Percentiles rank a stretch among this genome's conserved stretches.
These are phyloP conservation scores for Barypeithes pellucidus DNA, from an alignment of 2,888 invertebrate species.

Conservation along the genomic window DNA sequence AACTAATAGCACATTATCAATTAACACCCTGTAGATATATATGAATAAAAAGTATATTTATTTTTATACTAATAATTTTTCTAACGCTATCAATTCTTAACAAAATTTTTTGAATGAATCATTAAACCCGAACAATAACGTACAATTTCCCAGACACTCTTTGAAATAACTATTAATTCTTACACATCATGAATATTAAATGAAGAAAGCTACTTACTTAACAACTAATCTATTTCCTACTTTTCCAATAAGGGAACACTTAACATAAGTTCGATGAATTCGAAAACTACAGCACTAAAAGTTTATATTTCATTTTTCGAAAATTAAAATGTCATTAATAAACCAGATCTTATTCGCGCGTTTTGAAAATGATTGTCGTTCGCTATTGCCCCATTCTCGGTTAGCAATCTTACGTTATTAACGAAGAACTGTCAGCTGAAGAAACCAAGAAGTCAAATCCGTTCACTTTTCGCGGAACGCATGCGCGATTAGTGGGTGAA, in stretches of 20 bases:
- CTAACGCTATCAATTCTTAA: not conserved
- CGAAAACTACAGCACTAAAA: constrained; percentile 18
- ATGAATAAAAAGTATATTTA: too few species aligned
- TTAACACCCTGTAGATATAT: too few species aligned
- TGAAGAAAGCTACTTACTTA: constrained; percentile 52
- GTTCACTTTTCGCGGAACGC: constrained; percentile 50
- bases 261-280: constrained; percentile 28
- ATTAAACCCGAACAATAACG: not conserved
- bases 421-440: constrained; percentile 53
- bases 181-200: constrained; percentile 33
- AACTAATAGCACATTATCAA: too few species aligned
- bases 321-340: constrained; percentile 21
- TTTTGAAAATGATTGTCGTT: constrained; percentile 20
- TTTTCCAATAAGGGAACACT: constrained; percentile 25
- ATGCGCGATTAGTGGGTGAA: constrained; percentile 53
- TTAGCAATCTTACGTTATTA: constrained; percentile 51
- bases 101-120: not conserved
- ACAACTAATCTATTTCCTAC: constrained; percentile 39
- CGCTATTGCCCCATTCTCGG: constrained; percentile 46
- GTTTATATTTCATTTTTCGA: constrained; percentile 47
- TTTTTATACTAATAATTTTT: not conserved
- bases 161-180: not conserved
- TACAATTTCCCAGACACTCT: constrained; percentile 1
- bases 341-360: constrained; percentile 25
- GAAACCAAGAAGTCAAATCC: constrained; percentile 54